phyloP scores from a whole-genome alignment of 2,113 vertebrate genomes.

The Vombatus ursinus region DNA sequence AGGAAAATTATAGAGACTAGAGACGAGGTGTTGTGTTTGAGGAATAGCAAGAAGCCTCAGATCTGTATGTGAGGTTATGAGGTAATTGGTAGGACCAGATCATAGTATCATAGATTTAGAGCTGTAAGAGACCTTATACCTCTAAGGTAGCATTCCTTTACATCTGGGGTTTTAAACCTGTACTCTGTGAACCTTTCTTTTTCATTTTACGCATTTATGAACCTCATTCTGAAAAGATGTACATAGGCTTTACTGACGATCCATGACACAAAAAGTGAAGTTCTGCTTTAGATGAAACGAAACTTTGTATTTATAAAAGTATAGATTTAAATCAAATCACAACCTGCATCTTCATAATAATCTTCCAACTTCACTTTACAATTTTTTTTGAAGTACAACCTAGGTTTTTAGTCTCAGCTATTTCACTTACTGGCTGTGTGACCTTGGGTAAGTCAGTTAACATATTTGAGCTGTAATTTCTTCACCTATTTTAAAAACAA shows the following conservation, averaged over 20 bases:
- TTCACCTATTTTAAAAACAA: not conserved
- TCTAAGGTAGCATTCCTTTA: not conserved
- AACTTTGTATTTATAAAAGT: not conserved
- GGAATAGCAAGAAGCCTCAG: not conserved
- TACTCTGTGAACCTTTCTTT: not conserved
- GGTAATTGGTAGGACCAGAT: not conserved
- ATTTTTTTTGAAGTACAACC: not conserved
- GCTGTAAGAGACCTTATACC: not conserved
- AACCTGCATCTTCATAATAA: not conserved
- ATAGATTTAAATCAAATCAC: not conserved
- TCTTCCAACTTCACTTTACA: not conserved
- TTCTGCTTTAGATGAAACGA: too few relatives aligned
- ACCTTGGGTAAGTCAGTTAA: not conserved
- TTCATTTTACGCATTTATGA: not conserved
- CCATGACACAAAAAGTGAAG: too few relatives aligned
- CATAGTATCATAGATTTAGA: not conserved
- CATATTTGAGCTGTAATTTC: not conserved
- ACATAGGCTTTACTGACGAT: not conserved
- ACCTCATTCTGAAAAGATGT: not conserved
- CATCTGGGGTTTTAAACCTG: not conserved
- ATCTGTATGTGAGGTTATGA: not conserved
- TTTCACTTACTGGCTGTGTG: not conserved
- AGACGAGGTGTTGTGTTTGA: not conserved
- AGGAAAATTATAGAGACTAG: not conserved
- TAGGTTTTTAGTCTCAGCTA: not conserved